Evolutionary conservation across 1,140 invertebrate species (phyloP), one percentile per base, ranked within the genome.

Genomic region (Sycobia sp.): DNA sequence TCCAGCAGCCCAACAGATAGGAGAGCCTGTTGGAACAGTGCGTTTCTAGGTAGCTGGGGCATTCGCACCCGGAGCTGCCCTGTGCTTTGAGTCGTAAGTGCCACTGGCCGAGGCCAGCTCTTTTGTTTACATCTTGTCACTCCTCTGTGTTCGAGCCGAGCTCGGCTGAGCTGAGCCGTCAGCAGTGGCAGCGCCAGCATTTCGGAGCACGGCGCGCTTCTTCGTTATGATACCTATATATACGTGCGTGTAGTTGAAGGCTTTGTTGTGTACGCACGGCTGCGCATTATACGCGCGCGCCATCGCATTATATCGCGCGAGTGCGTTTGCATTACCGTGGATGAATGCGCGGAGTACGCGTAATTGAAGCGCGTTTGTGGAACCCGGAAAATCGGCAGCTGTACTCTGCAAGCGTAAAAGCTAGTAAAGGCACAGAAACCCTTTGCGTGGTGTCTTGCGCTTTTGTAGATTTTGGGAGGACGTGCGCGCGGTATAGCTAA

Each of bases 91-190:
- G n/a, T n/a, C n/a, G n/a, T n/a, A n/a, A n/a, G n/a, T n/a, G n/a
- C n/a, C n/a, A n/a, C 39, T 29, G 11, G 23, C 32, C 53, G 47
- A 50, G 61, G 69, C 60, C 66, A 74, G 73, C 74, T 75, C 77
- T 79, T 78, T 79, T 79, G 77, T 79, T 79, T 79, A 79, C 77
- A 74, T 73, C 77, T 79, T 79, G 76, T 79, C 77, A 79, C 73
- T 76, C 70, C 71, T 66, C 43, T 38, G n/a, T n/a, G n/a, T n/a
- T n/a, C n/a, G n/a, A n/a, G 11, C 11, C 11, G 32, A 7, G 11
- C 5, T 34, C 5, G 11, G 11, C 5, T 34, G 32, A 34, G 5
- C 32, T 5, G 5, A 7, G 11, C 5, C 11, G 11, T 34, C 5
- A 34, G 5, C 5, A 34, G 32, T 34, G 32, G 8, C 14, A 10